Evolutionary conservation across 2,888 invertebrate species (phyloP), one percentile per base, ranked within the genome.

Genomic region (Charanyca ferruginea): DNA sequence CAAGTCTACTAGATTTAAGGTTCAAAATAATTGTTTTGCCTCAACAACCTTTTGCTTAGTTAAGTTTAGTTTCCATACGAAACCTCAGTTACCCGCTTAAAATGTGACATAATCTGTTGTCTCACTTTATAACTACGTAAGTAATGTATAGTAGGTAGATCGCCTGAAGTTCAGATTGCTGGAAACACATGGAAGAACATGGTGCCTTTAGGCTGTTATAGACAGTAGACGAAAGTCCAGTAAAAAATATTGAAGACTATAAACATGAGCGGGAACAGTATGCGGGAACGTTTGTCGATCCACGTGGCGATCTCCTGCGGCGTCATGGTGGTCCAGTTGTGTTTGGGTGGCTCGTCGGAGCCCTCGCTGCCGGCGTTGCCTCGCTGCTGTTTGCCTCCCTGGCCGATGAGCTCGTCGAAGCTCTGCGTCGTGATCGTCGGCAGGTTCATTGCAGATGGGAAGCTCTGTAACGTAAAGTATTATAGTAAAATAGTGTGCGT

Each of bases 251-350:
- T 98, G 91, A 98, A 98, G 66, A 97, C 96, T 18, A 98, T 85
- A 87, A 98, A 98, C 11, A 97, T 95, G 4, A 97, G 89, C 0
- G 98, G 98, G 89, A 98, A 98, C 2, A 97, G 95, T 42, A 98
- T 93, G 58, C 98, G 96, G 28, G 98, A 97, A 62, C 98, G 93
- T 77, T 96, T 97, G 93, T 98, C 98, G 77, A 98, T 98, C 98
- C 98, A 98, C 59, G 97, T 97, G 75, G 98, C 97, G 64, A 98
- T 98, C 91, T 98, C 97, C 84, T 98, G 98, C 0, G 98, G 98
- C 1, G 98, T 98, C 97, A 98, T 97, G 16, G 98, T 98, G 53
- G 98, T 98, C 97, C 97, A 97, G 63, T 91, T 93, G 86, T 94
- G 93, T 70, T 91, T 89, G 44, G 91, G 92, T 6, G 88, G 92